A percentile compares a stretch with the other conserved stretches of the same genome.
These are phyloP conservation scores for Odocoileus hemionus DNA, from an alignment of 2,113 vertebrate species.

Conservation along the genomic window DNA sequence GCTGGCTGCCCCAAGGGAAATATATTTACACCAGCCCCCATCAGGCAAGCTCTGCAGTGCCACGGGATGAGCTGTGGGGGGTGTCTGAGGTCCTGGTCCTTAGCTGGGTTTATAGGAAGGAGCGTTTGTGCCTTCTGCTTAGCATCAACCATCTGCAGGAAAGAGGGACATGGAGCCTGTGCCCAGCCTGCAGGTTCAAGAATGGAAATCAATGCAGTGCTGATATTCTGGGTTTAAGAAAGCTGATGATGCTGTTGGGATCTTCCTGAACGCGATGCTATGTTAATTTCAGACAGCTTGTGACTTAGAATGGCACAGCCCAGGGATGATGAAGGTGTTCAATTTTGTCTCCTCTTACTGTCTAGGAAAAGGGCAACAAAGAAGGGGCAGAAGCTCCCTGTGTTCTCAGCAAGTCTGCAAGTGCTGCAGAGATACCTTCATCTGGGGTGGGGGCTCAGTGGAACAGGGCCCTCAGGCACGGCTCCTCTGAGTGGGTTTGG, in stretches of 20 bases:
- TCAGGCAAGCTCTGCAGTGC: not conserved
- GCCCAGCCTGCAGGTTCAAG: not conserved
- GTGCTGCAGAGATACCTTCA: not conserved
- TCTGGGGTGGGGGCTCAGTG: not conserved
- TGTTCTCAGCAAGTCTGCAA: not conserved
- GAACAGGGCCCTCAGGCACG: not conserved
- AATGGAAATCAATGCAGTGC: not conserved
- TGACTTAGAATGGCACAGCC: not conserved
- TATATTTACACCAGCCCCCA: not conserved
- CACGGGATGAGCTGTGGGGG: not conserved
- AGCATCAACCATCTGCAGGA: not conserved
- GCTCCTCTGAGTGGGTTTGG: not conserved
- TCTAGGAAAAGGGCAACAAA: not conserved
- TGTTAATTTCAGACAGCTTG: not conserved
- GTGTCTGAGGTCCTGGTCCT: not conserved
- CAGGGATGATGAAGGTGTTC: not conserved
- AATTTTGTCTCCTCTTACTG: not conserved
- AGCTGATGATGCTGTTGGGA: not conserved
- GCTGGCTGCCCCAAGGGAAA: not conserved
- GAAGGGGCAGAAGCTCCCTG: not conserved
- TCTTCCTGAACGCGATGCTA: not conserved
- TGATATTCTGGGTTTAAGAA: not conserved
- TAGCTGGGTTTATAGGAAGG: not conserved
- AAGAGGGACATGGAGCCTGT: accelerated
- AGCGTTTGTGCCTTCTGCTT: not conserved